These are phyloP conservation scores for Folsomia candida DNA, from an alignment of 2,888 invertebrate genomes.

Conservation along the genomic window DNA sequence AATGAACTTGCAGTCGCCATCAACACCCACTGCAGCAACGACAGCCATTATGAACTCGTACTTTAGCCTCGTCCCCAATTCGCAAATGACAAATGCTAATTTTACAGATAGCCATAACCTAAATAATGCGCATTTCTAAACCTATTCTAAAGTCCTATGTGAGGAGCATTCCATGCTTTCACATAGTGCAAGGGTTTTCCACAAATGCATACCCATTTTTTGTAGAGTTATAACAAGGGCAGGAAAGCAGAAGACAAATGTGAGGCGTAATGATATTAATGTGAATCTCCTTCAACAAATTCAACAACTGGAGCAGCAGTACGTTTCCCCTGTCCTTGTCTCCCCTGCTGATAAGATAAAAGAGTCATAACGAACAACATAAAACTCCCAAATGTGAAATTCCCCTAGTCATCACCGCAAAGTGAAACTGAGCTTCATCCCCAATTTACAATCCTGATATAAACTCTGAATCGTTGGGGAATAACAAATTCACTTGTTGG, in stretches of 20 bases:
- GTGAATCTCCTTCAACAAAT: conserved; percentile 5
- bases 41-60: conserved; percentile 4
- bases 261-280: conserved; percentile 12
- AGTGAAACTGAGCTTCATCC: conserved; percentile 23
- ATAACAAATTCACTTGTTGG: neutral
- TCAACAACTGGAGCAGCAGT: neutral
- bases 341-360: conserved; percentile 19
- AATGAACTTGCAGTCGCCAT: conserved; percentile 43
- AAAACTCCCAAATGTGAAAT: conserved; percentile 26
- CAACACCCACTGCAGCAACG: conserved; percentile 33
- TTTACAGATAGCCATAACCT: neutral
- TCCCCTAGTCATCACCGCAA: conserved; percentile 18
- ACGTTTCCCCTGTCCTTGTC: neutral
- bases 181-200: neutral
- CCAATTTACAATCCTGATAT: conserved; percentile 6
- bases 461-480: neutral
- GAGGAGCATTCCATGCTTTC: neutral
- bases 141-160: neutral
- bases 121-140: conserved; percentile 12
- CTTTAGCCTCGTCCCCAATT: conserved; percentile 19
- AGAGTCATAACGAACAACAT: conserved; percentile 22
- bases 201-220: neutral
- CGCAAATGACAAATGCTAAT: neutral
- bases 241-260: neutral
- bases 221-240: no score